Base-by-base conservation (phyloP, 2,113 vertebrate species). In the Cichladusa arquata region DNA sequence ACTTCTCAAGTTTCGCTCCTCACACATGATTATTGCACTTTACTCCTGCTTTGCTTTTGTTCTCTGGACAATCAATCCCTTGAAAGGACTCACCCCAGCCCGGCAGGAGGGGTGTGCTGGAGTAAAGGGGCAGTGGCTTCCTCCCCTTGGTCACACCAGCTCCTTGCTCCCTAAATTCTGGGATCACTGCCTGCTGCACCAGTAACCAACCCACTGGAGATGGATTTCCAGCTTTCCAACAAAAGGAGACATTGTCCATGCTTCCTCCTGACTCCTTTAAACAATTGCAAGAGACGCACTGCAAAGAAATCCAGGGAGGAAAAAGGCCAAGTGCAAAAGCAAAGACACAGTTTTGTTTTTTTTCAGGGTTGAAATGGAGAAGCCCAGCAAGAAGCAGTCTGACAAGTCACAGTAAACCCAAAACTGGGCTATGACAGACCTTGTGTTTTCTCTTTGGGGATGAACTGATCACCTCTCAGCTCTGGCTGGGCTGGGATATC, bases 1-100 rank as follows among this genome's bases (percentile, higher is more conserved):
- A 80, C 91, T 92, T 90, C 92, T 96, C 86, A n/a, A 48, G 72
- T 88, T 80, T 88, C 88, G 83, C 84, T 84, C 51, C 71, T 50
- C 36, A 67, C 87, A 64, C 36, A 20, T 64, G 65, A 80, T 81
- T 78, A 86, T 88, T 79, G 86, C 91, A 28, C 81, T 95, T 74
- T 23, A 48, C 62, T 84, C 28, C 8, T 77, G 94, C 70, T 93
- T 86, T 80, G 88, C 94, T 85, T 93, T 80, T 67, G 69, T 47
- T 93, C 87, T 92, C 81, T 65, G 58, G 22, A 4, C 74, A 92
- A 95, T 96, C 91, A 7, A 78, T 92, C 72, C 58, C 61, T 24
- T 20, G 70, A 81, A 56, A 40, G 3, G 40, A 79, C 38, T 88
- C 3, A 5, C 61, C 54, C 4, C 36, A 19, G 45, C 73, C 78